A percentile compares a stretch with the other conserved stretches of the same genome.
Conservation (phyloP, 1,140 invertebrate genomes). For the Aphaenogaster floridana region DNA sequence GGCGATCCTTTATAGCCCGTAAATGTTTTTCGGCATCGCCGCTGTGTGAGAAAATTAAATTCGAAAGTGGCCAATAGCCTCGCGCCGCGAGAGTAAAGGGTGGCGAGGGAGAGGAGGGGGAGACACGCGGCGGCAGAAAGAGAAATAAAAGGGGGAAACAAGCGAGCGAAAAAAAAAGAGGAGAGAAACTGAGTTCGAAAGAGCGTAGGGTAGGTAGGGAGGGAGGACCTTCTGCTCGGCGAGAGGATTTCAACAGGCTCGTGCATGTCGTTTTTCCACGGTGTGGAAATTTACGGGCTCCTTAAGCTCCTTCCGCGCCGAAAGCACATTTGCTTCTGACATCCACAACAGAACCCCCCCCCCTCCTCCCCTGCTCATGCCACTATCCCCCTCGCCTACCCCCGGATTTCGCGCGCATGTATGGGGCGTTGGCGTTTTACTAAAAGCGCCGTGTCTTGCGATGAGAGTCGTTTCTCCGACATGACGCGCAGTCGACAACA, state of each 20-base stretch:
- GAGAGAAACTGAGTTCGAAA: constrained; percentile 42
- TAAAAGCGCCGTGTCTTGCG: constrained; percentile 57
- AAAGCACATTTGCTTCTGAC: constrained; percentile 65
- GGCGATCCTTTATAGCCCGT: constrained; percentile 54
- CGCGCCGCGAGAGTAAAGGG: constrained; percentile 26
- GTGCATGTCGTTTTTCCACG: constrained; percentile 63
- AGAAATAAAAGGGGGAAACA: constrained; percentile 34
- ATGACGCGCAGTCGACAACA: constrained; percentile 24
- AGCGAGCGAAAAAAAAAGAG: constrained; percentile 38
- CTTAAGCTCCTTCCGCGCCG: constrained; percentile 64
- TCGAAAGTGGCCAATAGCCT: constrained; percentile 64
- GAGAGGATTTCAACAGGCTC: constrained; percentile 64
- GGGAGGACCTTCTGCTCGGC: constrained; percentile 56
- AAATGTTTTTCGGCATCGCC: constrained; percentile 41
- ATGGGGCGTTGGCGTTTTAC: constrained; percentile 62
- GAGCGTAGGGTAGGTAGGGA: constrained; percentile 4
- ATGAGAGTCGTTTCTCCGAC: constrained; percentile 44
- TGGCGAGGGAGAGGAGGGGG: background rate
- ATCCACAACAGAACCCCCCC: constrained; percentile 41
- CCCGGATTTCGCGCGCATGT: constrained; percentile 48
- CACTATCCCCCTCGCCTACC: background rate
- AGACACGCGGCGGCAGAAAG: constrained; percentile 15
- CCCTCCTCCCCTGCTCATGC: background rate
- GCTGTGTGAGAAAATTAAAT: constrained; percentile 67
- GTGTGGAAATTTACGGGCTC: constrained; percentile 64